Evolutionary conservation across 1,140 invertebrate species (phyloP), one percentile per base, ranked within the genome.

Genomic region (Helicoverpa zea): DNA sequence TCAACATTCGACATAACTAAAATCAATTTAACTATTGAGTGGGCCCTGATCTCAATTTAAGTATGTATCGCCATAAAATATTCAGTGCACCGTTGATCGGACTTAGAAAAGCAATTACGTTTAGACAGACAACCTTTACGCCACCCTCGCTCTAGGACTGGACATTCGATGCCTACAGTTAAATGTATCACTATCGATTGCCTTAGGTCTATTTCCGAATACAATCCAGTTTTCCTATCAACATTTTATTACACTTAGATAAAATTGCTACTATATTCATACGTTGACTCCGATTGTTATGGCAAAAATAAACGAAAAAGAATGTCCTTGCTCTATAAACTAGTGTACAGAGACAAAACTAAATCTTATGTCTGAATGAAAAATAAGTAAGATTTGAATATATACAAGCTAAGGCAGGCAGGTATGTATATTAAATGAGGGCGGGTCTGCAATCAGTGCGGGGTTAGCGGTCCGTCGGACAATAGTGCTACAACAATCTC

Each of bases 401-500:
- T 9, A 43, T 43, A 43, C 35, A 43, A 43, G 35, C 35, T 43
- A 43, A 43, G 35, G 35, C 35, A 43, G 35, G 35, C 9, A 43
- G 35, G 35, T 43, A 43, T 43, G 35, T 43, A 43, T 43, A 43
- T 43, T 43, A 43, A 7, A 43, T 43, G 35, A 43, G 35, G 70
- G 72, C 86, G 88, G 91, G 88, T 89, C 88, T 88, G 89, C 89
- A 93, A 94, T 93, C 92, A 94, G 92, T 88, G 86, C 82, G 88
- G 90, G 90, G 88, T 87, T 83, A 84, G 88, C 83, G 84, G 84
- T 87, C 86, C 84, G 86, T 75, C 87, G 92, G 91, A 93, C 93
- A 93, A 92, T 91, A 87, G 89, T 92, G 85, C 88, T 92, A 91
- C 92, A 93, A 92, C 91, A 94, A 94, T 94, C 91, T 91, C 91